Evolutionary conservation across 2,888 invertebrate species (phyloP).

Genomic region (Macrosiphum euphorbiae): DNA sequence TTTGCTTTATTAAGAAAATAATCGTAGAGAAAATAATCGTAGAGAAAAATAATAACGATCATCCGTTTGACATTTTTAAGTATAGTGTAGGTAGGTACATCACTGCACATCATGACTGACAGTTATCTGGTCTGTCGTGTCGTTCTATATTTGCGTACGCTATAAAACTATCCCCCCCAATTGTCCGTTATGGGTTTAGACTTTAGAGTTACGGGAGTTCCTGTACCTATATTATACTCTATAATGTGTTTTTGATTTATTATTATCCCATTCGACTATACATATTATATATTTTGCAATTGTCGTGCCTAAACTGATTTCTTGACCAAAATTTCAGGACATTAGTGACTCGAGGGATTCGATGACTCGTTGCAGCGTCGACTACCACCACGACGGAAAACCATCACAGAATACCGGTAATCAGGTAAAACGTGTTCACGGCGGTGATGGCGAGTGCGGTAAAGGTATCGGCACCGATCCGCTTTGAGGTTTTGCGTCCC

Average conservation of each 20-base stretch:
- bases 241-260: neutral
- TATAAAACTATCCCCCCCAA: neutral
- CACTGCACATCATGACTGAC: neutral
- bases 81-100: no score
- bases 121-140: neutral
- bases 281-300: neutral
- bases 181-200: neutral
- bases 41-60: neutral
- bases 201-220: neutral
- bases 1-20: neutral
- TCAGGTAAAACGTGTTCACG: conserved; percentile 59
- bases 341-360: conserved; percentile 69
- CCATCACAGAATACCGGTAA: conserved; percentile 57
- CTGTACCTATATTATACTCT: neutral
- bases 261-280: neutral
- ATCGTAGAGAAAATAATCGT: neutral
- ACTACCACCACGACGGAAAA: conserved; percentile 48
- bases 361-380: conserved; percentile 64
- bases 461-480: conserved; percentile 40
- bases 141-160: neutral
- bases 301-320: neutral
- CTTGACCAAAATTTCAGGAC: conserved; percentile 67
- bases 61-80: no score
- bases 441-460: conserved; percentile 52
- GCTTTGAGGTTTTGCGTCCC: conserved; percentile 36